phyloP scores from a whole-genome alignment of 2,113 vertebrate genomes.

The Pterocles orientalis region DNA sequence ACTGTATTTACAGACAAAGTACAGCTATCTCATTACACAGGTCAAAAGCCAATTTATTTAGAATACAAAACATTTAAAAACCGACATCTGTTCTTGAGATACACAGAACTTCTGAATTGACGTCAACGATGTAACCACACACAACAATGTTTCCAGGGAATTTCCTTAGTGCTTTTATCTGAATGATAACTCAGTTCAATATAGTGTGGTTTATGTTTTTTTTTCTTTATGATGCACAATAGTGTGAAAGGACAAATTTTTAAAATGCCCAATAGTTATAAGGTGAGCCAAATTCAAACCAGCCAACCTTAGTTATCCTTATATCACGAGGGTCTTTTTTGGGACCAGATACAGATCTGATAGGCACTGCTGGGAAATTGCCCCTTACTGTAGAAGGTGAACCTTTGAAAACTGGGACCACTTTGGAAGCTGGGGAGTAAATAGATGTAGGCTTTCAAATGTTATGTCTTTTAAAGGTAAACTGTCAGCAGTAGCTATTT shows the following conservation, averaged over 20 bases:
- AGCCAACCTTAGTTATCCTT: background rate
- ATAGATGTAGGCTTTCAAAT: background rate
- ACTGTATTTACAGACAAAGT: slow-evolving; percentile 59
- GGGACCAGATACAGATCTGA: background rate
- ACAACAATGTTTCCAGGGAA: background rate
- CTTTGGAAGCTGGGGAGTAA: background rate
- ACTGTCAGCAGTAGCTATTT: background rate
- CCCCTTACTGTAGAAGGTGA: background rate
- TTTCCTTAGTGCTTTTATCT: slow-evolving; percentile 37
- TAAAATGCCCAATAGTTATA: background rate
- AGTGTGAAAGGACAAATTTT: background rate
- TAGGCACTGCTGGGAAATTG: background rate
- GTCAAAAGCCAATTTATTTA: slow-evolving; percentile 69
- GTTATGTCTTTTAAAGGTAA: background rate
- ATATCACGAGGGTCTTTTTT: background rate
- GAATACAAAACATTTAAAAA: slow-evolving; percentile 68
- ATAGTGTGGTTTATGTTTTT: background rate
- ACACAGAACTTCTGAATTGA: slow-evolving; percentile 63
- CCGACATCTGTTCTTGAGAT: slow-evolving; percentile 66
- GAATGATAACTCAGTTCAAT: slow-evolving; percentile 1
- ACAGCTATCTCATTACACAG: slow-evolving; percentile 7
- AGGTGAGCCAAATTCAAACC: background rate
- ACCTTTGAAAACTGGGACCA: background rate
- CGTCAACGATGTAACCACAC: slow-evolving; percentile 64
- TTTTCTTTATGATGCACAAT: background rate